These are phyloP conservation scores for Nineta flava DNA, from an alignment of 2,888 invertebrate species.

Conservation along the genomic window DNA sequence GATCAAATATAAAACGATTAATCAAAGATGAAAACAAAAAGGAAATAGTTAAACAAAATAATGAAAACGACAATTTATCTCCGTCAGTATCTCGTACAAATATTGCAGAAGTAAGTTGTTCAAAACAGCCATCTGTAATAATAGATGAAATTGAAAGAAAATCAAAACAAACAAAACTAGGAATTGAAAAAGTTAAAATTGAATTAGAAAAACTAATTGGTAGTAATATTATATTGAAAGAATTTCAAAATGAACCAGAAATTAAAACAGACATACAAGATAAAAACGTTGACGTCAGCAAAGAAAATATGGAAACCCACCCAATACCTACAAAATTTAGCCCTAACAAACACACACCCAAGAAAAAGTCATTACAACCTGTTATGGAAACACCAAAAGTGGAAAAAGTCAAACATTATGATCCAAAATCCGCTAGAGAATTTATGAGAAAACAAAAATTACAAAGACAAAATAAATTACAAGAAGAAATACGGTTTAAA, in stretches of 20 bases:
- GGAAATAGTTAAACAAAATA: too few relatives aligned
- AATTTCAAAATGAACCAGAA: conserved; percentile 5
- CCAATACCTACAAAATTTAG: not conserved
- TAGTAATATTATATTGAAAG: conserved; percentile 15
- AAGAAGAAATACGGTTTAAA: conserved; percentile 20
- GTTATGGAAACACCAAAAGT: not conserved
- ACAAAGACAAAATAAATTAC: conserved; percentile 27
- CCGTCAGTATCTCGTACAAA: too few relatives aligned
- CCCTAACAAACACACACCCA: not conserved
- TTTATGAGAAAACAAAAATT: conserved; percentile 38
- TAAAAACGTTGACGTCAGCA: conserved; percentile 2
- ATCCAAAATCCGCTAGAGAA: conserved; percentile 32
- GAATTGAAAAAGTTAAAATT: conserved; percentile 23
- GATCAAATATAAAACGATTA: too few relatives aligned
- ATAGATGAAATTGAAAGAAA: conserved; percentile 7
- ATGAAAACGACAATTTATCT: too few relatives aligned
- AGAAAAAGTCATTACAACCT: not conserved
- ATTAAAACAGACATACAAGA: not conserved
- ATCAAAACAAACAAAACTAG: conserved; percentile 20
- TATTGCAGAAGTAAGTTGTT: too few relatives aligned
- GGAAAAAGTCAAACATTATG: conserved; percentile 24
- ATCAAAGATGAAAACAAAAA: too few relatives aligned
- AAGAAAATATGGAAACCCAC: conserved; percentile 1
- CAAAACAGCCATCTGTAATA: not conserved
- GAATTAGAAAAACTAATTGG: conserved; percentile 23